These are phyloP conservation scores for Invenusta paracnida DNA, from an alignment of 2,888 invertebrate species.

Conservation along the genomic window DNA sequence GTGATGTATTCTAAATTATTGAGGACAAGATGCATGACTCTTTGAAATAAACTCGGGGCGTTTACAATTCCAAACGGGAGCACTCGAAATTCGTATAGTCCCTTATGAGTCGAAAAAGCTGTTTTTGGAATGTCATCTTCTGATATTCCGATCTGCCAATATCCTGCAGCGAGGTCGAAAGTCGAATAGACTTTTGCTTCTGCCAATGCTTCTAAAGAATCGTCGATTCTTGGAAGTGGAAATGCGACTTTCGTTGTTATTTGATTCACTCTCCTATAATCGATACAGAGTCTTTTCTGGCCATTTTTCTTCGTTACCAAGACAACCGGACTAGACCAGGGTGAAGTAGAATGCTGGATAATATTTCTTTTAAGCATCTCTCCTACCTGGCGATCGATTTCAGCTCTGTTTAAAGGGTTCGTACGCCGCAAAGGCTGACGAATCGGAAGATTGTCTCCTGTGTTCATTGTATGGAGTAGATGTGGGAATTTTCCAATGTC, in stretches of 20 bases:
- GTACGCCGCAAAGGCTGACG: neutral
- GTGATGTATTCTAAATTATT: neutral
- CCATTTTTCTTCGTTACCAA: neutral
- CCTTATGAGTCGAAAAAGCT: neutral
- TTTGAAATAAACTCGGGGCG: neutral
- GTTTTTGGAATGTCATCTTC: neutral
- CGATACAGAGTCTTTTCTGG: neutral
- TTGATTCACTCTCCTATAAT: neutral
- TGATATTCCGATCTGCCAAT: neutral
- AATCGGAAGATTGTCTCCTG: no score
- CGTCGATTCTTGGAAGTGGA: neutral
- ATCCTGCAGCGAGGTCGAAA: neutral
- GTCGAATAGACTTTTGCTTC: neutral
- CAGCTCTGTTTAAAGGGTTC: neutral
- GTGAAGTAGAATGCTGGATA: no score
- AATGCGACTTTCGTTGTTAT: neutral
- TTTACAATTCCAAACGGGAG: neutral
- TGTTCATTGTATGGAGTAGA: no score
- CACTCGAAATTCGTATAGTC: neutral
- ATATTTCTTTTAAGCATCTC: no score
- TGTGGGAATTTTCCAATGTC: no score
- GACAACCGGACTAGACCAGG: constrained; percentile 1
- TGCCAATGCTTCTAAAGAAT: neutral
- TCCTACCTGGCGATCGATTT: no score
- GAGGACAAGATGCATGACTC: neutral